Percentiles rank a stretch among this genome's conserved stretches.
These are phyloP conservation scores for Athrips mouffetella DNA, from an alignment of 2,888 invertebrate genomes.

Conservation along the genomic window DNA sequence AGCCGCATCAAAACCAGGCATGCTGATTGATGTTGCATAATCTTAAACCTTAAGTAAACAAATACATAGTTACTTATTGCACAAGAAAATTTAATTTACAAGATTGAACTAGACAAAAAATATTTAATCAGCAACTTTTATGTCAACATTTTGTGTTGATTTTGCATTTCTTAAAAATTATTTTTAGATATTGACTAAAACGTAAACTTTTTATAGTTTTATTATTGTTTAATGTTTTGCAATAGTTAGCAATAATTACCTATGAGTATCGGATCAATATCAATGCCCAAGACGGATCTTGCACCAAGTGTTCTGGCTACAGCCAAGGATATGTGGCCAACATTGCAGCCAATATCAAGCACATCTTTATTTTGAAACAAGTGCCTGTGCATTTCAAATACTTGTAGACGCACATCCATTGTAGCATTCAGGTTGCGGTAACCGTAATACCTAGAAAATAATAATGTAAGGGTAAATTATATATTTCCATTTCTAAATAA, in stretches of 20 bases:
- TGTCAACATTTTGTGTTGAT: too few species aligned
- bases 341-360: conserved; percentile 98
- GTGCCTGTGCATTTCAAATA: conserved; percentile 87
- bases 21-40: conserved; percentile 1
- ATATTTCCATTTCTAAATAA: too few species aligned
- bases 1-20: not conserved
- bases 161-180: not conserved
- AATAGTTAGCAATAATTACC: too few species aligned
- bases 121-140: too few species aligned
- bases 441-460: conserved; percentile 89
- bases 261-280: conserved; percentile 94
- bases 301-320: conserved; percentile 93
- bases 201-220: too few species aligned
- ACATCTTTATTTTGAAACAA: conserved; percentile 94
- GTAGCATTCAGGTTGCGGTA: conserved; percentile 91
- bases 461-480: too few species aligned
- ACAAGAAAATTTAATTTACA: too few species aligned
- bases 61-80: too few species aligned
- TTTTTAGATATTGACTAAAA: too few species aligned
- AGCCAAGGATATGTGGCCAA: conserved; percentile 95
- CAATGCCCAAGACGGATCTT: conserved; percentile 92
- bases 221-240: too few species aligned
- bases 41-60: too few species aligned
- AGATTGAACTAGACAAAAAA: too few species aligned
- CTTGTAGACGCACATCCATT: conserved; percentile 89